Evolutionary conservation across 2,888 invertebrate genomes (phyloP), one percentile per base, ranked within the genome.

Genomic region (Sphinx pinastri): DNA sequence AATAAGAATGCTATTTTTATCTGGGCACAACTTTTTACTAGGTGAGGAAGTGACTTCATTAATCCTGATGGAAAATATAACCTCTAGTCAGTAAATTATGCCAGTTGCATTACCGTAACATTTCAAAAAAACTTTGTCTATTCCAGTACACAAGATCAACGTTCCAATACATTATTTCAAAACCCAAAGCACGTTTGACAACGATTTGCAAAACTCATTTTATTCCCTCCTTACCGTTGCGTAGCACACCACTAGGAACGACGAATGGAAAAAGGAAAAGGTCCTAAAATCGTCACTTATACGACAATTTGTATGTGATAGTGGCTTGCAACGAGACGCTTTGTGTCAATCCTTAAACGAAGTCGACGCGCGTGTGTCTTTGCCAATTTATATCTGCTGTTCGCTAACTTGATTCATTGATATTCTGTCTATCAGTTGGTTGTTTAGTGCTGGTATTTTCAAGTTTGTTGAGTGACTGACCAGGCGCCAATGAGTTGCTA

Each of bases 231-330:
- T 88, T 90, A 88, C 90, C 90, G 90, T 88, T 88, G 88, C 88
- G 83, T 88, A 88, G 82, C 80, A 84, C 83, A 84, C 83, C 82
- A 80, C 81, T 78, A 81, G 78, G 88, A 91, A 92, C 92, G 91
- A 92, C 87, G 84, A 89, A 93, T 92, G 86, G 87, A 83, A 88
- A 91, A 91, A 89, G 91, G 91, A 91, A 92, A 89, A 87, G 86
- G 85, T 49, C 63, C 49, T 63, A 63, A 63, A 63, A 63, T 63
- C 49, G 19, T 79, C 79, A 84, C 81, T 85, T 89, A 86, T 87
- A 87, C 74, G 82, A 75, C 76, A 80, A 91, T 92, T 92, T 88
- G 90, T 92, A 92, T 92, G 63, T 63, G 90, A 86, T 81, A 78
- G 83, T 79, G 75, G 80, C 81, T 80, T 85, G 84, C 79, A 88